These are phyloP conservation scores for Alectoris magna DNA, from an alignment of 2,797 vertebrate species.

Conservation along the genomic window DNA sequence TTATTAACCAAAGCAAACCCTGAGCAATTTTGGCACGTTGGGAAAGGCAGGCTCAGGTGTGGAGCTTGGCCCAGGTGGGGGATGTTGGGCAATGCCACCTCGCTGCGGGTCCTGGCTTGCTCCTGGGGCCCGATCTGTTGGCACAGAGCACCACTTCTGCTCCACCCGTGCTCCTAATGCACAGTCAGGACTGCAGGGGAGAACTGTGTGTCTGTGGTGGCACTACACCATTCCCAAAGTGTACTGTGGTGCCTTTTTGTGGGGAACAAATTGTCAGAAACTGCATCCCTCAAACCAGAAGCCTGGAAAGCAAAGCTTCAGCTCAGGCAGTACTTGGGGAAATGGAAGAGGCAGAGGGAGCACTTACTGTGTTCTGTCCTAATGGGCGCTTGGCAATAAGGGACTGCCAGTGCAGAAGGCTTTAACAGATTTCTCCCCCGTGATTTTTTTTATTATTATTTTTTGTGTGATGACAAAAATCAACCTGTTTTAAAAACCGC, in stretches of 20 bases:
- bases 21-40: neutral
- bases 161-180: neutral
- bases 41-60: neutral
- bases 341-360: neutral
- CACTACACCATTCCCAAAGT: neutral
- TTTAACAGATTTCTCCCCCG: neutral
- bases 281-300: neutral
- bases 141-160: neutral
- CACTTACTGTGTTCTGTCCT: neutral
- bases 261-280: neutral
- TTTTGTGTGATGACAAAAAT: neutral
- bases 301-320: neutral
- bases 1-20: neutral
- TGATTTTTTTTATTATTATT: no score
- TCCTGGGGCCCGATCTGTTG: neutral
- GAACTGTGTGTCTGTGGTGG: neutral
- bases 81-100: neutral
- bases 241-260: neutral
- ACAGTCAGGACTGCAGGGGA: neutral
- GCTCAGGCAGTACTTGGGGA: neutral
- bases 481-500: neutral
- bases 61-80: neutral
- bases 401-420: neutral
- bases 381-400: neutral
- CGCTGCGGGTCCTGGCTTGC: neutral